phyloP scores from a whole-genome alignment of 2,113 vertebrate genomes.

The Capreolus pygargus region DNA sequence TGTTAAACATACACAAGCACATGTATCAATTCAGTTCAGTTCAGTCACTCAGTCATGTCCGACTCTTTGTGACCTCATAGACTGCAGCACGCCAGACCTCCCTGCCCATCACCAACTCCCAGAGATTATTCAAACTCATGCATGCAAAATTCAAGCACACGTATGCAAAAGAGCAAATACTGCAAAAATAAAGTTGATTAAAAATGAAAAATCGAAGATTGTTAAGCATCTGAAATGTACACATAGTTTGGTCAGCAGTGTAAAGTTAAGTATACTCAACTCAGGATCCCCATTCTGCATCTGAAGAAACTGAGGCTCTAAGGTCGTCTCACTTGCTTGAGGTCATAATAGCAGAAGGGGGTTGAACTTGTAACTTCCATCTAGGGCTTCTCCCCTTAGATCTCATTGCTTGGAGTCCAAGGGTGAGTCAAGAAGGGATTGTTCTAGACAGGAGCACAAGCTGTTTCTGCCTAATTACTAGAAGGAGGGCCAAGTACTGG shows the following conservation, averaged over 20 bases:
- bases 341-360: neutral
- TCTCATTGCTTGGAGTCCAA: neutral
- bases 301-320: neutral
- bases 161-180: neutral
- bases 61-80: neutral
- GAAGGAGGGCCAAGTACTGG: neutral
- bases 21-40: neutral
- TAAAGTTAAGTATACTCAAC: accelerated
- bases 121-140: neutral
- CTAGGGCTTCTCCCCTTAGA: neutral
- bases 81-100: neutral
- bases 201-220: neutral
- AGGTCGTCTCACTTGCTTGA: neutral
- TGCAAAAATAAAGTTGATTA: neutral
- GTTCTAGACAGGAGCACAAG: neutral
- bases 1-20: neutral
- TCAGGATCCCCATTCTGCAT: neutral
- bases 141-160: neutral
- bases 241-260: neutral
- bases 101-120: neutral
- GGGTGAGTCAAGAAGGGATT: neutral
- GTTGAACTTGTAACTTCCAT: neutral
- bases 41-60: neutral
- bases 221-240: neutral
- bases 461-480: neutral